Evolutionary conservation across 1,140 invertebrate species (phyloP).

Genomic region (Drosophila setifemur): DNA sequence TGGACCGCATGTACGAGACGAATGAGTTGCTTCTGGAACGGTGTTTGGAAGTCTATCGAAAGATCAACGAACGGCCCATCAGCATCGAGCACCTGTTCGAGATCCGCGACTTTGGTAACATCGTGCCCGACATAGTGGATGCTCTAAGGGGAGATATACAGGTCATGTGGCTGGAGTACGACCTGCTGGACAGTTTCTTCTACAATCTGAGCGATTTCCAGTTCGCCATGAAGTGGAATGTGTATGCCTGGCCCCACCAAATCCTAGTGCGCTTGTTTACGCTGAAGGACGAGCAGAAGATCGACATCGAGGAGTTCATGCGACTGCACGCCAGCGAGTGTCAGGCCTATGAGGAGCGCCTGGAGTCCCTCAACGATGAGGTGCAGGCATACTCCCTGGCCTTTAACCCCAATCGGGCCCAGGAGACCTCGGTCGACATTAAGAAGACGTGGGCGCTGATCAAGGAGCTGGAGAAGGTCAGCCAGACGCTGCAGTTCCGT

Average conservation of each 20-base stretch:
- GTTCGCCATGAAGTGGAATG: conserved; percentile 79
- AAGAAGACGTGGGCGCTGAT: conserved; percentile 72
- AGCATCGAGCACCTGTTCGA: conserved; percentile 76
- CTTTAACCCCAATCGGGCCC: conserved; percentile 65
- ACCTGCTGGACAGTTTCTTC: conserved; percentile 76
- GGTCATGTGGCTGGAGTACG: conserved; percentile 78
- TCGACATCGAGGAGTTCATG: conserved; percentile 75
- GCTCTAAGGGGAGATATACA: conserved; percentile 63
- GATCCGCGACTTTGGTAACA: conserved; percentile 57
- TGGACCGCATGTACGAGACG: conserved; percentile 74
- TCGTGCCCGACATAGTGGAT: conserved; percentile 67
- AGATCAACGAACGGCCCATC: conserved; percentile 52
- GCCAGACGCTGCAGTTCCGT: conserved; percentile 50
- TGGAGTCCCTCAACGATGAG: conserved; percentile 75
- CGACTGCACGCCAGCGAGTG: conserved; percentile 66
- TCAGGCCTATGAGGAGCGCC: conserved; percentile 68
- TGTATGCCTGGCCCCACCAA: conserved; percentile 73
- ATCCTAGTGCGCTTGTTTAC: conserved; percentile 62
- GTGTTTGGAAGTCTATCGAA: conserved; percentile 45
- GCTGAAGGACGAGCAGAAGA: conserved; percentile 72
- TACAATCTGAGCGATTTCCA: conserved; percentile 74
- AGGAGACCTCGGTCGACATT: conserved; percentile 72
- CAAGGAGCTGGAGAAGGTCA: conserved; percentile 62
- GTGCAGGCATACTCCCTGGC: conserved; percentile 69
- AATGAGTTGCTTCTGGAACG: conserved; percentile 60